phyloP scores from a whole-genome alignment of 2,797 vertebrate species.

The Diplodus puntazzo region DNA sequence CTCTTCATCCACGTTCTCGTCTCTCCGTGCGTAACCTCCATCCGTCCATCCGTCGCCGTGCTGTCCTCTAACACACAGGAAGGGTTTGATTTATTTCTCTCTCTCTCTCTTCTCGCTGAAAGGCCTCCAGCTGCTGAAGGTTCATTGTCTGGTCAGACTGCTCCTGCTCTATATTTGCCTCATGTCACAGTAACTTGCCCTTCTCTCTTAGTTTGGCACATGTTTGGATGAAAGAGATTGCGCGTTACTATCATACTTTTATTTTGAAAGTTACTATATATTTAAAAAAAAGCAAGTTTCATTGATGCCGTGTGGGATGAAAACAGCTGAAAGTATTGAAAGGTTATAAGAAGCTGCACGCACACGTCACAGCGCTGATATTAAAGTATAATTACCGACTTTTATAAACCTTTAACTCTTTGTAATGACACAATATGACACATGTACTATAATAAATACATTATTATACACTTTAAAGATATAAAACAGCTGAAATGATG shows the following conservation, averaged over 20 bases:
- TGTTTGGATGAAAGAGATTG: neutral
- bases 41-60: conserved; percentile 7
- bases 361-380: no score
- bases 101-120: neutral
- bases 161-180: conserved; percentile 36
- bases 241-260: neutral
- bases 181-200: conserved; percentile 32
- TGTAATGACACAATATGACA: no score
- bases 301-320: neutral
- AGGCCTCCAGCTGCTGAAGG: conserved; percentile 65
- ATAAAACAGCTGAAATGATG: no score
- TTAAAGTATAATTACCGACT: neutral
- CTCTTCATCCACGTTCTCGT: neutral
- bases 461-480: no score
- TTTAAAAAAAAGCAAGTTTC: conserved; percentile 10
- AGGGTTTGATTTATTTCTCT: neutral
- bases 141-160: conserved; percentile 67
- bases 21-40: conserved; percentile 51
- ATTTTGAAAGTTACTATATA: conserved; percentile 23
- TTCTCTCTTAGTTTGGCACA: conserved; percentile 4
- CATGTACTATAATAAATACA: neutral
- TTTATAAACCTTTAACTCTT: neutral
- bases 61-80: neutral
- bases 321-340: neutral
- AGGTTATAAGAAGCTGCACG: neutral